A percentile compares a stretch with the other conserved stretches of the same genome.
Evolutionary conservation across 2,888 invertebrate species (phyloP).

Genomic region (Scaptomyza cyrtandrae): DNA sequence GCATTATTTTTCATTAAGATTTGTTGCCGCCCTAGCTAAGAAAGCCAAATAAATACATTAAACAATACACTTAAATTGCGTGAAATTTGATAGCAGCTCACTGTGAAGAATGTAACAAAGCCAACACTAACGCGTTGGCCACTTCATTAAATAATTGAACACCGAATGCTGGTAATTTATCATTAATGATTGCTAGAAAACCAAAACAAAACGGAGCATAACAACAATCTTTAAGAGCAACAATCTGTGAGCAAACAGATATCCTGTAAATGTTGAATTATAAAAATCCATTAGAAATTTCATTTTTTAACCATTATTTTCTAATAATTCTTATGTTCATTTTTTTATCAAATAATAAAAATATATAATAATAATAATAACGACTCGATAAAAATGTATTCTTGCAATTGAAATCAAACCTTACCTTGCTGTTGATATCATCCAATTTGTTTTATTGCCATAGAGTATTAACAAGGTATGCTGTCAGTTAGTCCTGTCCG

Average conservation of each 20-base stretch:
- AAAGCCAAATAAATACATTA: slow-evolving; percentile 14
- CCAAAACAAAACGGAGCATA: slow-evolving; percentile 6
- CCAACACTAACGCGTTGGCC: slow-evolving; percentile 40
- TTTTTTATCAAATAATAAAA: too few relatives aligned
- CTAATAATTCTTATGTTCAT: too few relatives aligned
- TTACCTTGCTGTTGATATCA: not conserved
- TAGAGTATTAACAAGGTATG: slow-evolving; percentile 40
- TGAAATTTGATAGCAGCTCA: slow-evolving; percentile 59
- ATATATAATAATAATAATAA: too few relatives aligned
- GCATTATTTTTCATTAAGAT: slow-evolving; percentile 14
- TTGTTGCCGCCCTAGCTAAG: not conserved
- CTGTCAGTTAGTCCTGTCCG: slow-evolving; percentile 19
- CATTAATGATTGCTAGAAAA: slow-evolving; percentile 71
- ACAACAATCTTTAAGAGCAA: too few relatives aligned
- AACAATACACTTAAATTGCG: slow-evolving; percentile 46
- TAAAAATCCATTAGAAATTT: too few relatives aligned
- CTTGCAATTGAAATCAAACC: too few relatives aligned
- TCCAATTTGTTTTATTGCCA: too few relatives aligned
- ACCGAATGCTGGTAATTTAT: slow-evolving; percentile 76
- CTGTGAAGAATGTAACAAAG: slow-evolving; percentile 32
- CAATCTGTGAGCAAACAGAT: not conserved
- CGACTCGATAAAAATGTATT: too few relatives aligned
- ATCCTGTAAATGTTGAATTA: slow-evolving; percentile 7
- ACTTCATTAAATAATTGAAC: slow-evolving; percentile 77
- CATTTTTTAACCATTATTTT: too few relatives aligned